These are phyloP conservation scores for Ammodytes dubius DNA, from an alignment of 2,113 vertebrate species.

Conservation along the genomic window DNA sequence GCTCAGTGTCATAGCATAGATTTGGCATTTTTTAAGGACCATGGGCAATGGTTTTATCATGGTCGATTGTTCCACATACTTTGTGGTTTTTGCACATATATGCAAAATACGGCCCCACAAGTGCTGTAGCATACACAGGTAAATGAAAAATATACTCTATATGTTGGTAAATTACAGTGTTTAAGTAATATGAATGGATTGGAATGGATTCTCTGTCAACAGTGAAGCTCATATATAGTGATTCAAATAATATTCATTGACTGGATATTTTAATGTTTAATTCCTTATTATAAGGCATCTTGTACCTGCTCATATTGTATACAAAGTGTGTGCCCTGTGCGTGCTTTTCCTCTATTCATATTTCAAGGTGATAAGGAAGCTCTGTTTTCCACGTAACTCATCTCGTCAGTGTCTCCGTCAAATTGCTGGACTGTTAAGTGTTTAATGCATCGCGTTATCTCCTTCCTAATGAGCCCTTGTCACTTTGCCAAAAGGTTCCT, in stretches of 20 bases:
- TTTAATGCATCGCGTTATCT: conserved; percentile 22
- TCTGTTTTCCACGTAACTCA: neutral
- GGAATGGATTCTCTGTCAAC: neutral
- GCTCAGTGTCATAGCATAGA: no score
- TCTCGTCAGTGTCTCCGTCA: neutral
- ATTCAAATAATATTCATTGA: neutral
- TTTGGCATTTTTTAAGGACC: no score
- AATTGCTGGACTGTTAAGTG: neutral
- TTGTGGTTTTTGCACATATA: no score
- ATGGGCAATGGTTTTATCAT: no score
- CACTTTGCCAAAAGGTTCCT: conserved; percentile 27
- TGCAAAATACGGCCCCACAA: no score
- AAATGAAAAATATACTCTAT: no score
- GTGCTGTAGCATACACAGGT: no score
- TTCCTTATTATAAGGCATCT: neutral
- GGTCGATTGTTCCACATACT: no score
- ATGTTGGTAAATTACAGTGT: no score
- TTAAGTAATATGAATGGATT: neutral
- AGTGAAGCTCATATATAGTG: neutral
- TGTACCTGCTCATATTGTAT: neutral
- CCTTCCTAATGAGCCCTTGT: conserved; percentile 8
- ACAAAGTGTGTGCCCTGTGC: no score
- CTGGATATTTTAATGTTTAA: neutral
- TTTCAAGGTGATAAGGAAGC: neutral
- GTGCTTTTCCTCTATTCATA: neutral